Conservation (phyloP, 2,888 invertebrate genomes). For the Lypha dubia region DNA sequence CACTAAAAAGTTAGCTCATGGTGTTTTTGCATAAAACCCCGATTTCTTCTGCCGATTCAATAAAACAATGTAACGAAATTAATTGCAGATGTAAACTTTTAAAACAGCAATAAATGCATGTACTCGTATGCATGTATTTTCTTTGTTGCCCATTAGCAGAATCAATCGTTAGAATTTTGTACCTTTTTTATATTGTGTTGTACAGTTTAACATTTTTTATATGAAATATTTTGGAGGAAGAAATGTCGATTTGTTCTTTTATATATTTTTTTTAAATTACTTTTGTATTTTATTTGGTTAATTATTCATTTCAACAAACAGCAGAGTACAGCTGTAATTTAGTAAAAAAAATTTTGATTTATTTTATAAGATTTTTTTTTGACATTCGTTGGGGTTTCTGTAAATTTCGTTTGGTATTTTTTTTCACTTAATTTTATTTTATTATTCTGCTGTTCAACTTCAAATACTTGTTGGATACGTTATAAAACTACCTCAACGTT, state of each 20-base stretch:
- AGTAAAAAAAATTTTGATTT: no score
- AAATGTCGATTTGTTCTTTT: neutral
- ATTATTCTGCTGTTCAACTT: constrained; percentile 8
- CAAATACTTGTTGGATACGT: constrained; percentile 18
- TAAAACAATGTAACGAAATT: no score
- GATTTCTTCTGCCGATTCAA: no score
- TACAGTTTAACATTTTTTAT: neutral
- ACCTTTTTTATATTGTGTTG: no score
- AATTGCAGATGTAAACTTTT: no score
- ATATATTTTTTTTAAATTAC: neutral
- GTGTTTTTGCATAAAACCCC: no score
- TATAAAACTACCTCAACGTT: constrained; percentile 13
- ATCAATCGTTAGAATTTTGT: no score
- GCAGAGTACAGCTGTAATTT: constrained; percentile 7
- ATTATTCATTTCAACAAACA: neutral
- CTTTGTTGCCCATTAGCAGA: no score
- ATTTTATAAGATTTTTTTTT: constrained; percentile 34
- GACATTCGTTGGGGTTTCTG: constrained; percentile 24
- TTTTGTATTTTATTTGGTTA: neutral
- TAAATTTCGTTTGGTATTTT: neutral
- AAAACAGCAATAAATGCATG: no score
- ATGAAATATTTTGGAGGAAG: neutral
- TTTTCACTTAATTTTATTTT: neutral
- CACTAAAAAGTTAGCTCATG: no score
- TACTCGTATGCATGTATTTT: no score